phyloP scores from a whole-genome alignment of 2,888 invertebrate genomes.

The Melikaiella ostensackeni region DNA sequence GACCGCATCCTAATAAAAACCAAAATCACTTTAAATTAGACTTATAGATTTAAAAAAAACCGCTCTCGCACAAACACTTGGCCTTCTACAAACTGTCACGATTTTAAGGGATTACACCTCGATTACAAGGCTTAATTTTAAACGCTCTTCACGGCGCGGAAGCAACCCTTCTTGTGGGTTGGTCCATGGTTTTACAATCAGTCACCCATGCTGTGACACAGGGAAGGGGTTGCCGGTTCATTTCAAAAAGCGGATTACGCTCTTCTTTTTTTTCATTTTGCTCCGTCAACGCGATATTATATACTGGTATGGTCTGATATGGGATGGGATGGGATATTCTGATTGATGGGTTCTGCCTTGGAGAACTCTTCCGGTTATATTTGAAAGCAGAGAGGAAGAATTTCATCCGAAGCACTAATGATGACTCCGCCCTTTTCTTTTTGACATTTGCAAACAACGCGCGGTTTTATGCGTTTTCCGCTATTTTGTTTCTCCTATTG shows the following conservation, averaged over 20 bases:
- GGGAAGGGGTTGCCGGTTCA: conserved; percentile 72
- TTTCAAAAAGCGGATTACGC: conserved; percentile 74
- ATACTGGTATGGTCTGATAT: conserved; percentile 1
- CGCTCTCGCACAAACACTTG: conserved; percentile 26
- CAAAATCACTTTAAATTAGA: conserved; percentile 23
- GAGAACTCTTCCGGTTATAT: conserved; percentile 16
- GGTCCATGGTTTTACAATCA: conserved; percentile 77
- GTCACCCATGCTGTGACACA: conserved; percentile 76
- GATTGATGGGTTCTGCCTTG: not conserved
- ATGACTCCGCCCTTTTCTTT: conserved; percentile 42
- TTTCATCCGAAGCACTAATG: not conserved
- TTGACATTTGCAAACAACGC: conserved; percentile 24
- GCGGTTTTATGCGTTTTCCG: conserved; percentile 42
- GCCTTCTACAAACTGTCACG: conserved; percentile 66
- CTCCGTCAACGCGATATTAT: conserved; percentile 43
- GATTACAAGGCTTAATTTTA: conserved; percentile 77
- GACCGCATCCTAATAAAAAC: not conserved
- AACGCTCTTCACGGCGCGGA: conserved; percentile 61
- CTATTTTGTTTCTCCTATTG: conserved; percentile 43
- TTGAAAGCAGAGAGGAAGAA: not conserved
- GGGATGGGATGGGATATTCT: not conserved
- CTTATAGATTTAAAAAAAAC: conserved; percentile 9
- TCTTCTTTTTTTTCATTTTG: conserved; percentile 57
- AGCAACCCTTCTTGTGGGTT: conserved; percentile 68
- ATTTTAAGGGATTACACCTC: conserved; percentile 76